Base-by-base conservation (phyloP, 2,797 vertebrate genomes). In the Lutjanus campechanus region DNA sequence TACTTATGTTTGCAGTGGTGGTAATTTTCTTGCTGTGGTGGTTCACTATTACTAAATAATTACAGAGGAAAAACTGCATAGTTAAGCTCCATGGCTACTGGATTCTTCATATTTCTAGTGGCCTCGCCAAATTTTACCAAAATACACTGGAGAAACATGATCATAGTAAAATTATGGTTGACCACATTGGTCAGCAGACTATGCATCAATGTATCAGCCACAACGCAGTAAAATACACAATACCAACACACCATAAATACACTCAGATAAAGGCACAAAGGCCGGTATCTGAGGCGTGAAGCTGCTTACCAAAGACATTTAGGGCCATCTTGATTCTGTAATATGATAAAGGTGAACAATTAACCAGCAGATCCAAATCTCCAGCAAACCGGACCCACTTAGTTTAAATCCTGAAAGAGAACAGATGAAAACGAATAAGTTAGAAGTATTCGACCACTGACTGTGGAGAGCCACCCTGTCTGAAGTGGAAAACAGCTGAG, bases 251-350 rank as follows among this genome's bases (percentile, higher is more conserved):
- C 13, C 15, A 58, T 11, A 10, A 66, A 43, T 5, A 20, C 16
- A 50, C 5, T 10, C 19, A 46, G 12, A 25, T 17, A 8, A 40
- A 4, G 8, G 0, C 10, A 56, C 7, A 61, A 25, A n/a, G 7
- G n/a, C 3, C 11, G 4, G 50, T 6, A 53, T 62, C 0, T 49
- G 25, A 55, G 7, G 67, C 20, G 19, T 63, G 51, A 64, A 29
- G 61, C 50, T 50, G 56, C 90, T 94, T 86, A 94, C 93, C 93
- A 82, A 94, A 94, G 9, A 94, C 93, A 91, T 94, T 94, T 62
- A 94, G 79, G 55, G 93, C 93, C 93, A 94, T 94, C 67, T 77
- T 88, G 89, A 79, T 77, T 73, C 66, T 74, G 71, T 69, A 81
- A 83, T 85, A 19, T 76, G 83, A 87, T 85, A 79, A 73, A 47